Percentiles rank a stretch among this genome's conserved stretches.
phyloP scores from a whole-genome alignment of 2,888 invertebrate species.

The Hydroisotoma schaefferi region DNA sequence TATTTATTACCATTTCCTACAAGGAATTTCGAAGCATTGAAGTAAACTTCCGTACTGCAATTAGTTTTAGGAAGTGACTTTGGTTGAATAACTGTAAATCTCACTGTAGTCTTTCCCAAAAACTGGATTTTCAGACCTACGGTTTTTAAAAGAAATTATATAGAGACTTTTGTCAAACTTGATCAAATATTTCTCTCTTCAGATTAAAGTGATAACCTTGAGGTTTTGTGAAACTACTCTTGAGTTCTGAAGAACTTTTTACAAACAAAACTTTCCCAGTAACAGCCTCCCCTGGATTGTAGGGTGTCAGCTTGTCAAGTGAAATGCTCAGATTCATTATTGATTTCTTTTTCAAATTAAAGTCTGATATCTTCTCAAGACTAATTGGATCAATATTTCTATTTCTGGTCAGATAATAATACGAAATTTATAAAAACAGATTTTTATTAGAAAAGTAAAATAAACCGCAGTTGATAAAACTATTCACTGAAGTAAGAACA shows the following conservation, averaged over 20 bases:
- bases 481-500: too few species aligned
- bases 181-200: not conserved
- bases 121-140: constrained; percentile 31
- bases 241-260: constrained; percentile 22
- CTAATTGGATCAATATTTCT: too few species aligned
- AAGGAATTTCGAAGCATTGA: constrained; percentile 26
- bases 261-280: constrained; percentile 28
- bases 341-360: too few species aligned
- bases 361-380: too few species aligned
- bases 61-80: constrained; percentile 19
- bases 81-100: constrained; percentile 27
- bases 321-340: constrained; percentile 25
- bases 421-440: too few species aligned
- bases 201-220: constrained; percentile 1
- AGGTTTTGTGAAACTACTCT: constrained; percentile 5
- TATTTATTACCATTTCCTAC: constrained; percentile 26
- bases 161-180: not conserved
- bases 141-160: not conserved
- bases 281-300: constrained; percentile 29
- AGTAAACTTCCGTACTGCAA: constrained; percentile 19
- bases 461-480: too few species aligned
- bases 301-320: constrained; percentile 25
- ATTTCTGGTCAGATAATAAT: too few species aligned
- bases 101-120: constrained; percentile 26
- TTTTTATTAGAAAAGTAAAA: too few species aligned